Base-by-base conservation (phyloP, 2,113 vertebrate species). In the Pelecanus crispus region DNA sequence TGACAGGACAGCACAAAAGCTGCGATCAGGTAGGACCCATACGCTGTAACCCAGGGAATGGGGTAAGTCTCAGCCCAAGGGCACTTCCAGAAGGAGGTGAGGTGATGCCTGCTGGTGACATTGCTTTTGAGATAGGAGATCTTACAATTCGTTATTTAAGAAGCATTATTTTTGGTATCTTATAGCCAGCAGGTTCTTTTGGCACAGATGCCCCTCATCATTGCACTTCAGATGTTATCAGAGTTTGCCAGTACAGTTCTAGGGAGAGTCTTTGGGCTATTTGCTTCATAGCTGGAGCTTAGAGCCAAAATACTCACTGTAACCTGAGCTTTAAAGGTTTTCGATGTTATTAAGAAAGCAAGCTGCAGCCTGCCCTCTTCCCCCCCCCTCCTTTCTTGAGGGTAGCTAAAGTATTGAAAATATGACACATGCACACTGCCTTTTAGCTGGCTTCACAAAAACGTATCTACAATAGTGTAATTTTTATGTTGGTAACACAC, bases 311-410 rank as follows among this genome's bases (percentile, higher is more conserved):
- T 28, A 84, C 67, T 80, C 90, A 88, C n/a, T 18, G 80, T 45
- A 94, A 94, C 81, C 34, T 81, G 91, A 95, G 86, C 77, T 78
- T 89, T 84, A 91, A 84, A 92, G 62, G 34, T 89, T 96, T 86
- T 89, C 52, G 92, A 62, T 91, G 53, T 87, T 81, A 94, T 91
- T 93, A 92, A 75, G 72, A 50, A 84, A 85, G 68, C 94, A 97
- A 92, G 92, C 66, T 87, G 72, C 56, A 88, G 81, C 95, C 84
- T 95, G 96, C 53, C 52, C 26, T 78, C 83, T 88, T 66, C n/a
- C 61, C 26, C 18, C n/a, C n/a, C 36, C 1, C 1, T 89, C 28
- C 47, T 80, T 92, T 85, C 63, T 75, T 42, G 53, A 80, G 58
- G 32, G 25, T 70, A 28, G 42, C 52, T 85, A 4, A 55, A 85